Evolutionary conservation across 1,140 invertebrate species (phyloP), one percentile per base, ranked within the genome.

Genomic region (Arctopsyche grandis): DNA sequence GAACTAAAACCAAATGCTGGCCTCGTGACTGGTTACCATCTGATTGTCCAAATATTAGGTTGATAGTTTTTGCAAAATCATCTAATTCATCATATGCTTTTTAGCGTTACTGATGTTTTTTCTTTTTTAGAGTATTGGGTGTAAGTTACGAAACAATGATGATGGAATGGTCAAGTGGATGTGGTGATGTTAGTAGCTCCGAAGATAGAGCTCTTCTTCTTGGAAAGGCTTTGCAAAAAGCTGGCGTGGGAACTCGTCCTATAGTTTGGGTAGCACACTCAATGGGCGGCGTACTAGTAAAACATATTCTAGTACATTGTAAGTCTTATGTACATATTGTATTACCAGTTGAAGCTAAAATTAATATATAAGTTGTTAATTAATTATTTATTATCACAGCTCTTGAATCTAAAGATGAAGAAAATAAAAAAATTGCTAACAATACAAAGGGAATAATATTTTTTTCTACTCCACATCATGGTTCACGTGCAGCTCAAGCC

Each of bases 261-360:
- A 90, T 95, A 75, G 89, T 96, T 74, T 96, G 94, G 93, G 88
- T 96, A 21, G 91, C 93, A 16, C 95, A 96, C 87, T 96, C 94
- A 3, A 96, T 96, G 94, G 95, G 95, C 83, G 95, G 94, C 60
- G 88, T 96, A 14, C 88, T 96, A 58, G 92, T 95, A 0, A 96
- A 96, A 87, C 91, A 94, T 83, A 90, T 94, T 79, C 84, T 94
- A 21, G 85, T 89, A 1, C 85, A 90, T 86, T 88, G 89, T 90
- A 80, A 83, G 63, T 82, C 73, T 73, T 71, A 4, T 52, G 48
- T 46, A n/a, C n/a, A n/a, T n/a, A n/a, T 46, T 46, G 44, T 5
- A 5, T 46, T 46, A 46, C 44, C 12, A 5, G 44, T 22, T 83
- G 5, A 9, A 78, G 75, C 29, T 69, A n/a, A 26, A 46, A 56